phyloP scores from a whole-genome alignment of 2,113 vertebrate genomes.

The Heptranchias perlo region DNA sequence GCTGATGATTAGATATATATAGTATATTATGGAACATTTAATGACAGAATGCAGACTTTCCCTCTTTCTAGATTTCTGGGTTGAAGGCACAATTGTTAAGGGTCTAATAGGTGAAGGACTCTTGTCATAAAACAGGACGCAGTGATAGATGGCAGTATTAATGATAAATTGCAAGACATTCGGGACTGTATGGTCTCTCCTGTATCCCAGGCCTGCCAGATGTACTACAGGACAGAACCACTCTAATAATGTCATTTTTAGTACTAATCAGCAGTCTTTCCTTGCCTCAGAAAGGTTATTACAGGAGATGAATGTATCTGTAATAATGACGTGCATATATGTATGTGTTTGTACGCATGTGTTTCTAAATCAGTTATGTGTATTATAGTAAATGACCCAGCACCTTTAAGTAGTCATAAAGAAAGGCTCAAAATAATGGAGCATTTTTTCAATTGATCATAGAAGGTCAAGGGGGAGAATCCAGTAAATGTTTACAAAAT shows the following conservation, averaged over 20 bases:
- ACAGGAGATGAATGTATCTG: background rate
- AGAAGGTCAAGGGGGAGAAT: background rate
- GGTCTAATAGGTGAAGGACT: background rate
- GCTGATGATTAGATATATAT: too few relatives aligned
- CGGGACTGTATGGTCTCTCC: background rate
- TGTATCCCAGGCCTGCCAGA: background rate
- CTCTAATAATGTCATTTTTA: constrained; percentile 12
- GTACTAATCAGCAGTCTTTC: background rate
- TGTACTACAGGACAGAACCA: background rate
- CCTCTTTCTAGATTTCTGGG: background rate
- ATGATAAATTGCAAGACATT: constrained; percentile 16
- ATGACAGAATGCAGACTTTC: too few relatives aligned
- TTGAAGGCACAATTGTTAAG: background rate
- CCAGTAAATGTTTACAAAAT: background rate
- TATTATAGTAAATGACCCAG: background rate
- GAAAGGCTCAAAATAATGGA: background rate
- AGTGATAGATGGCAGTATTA: background rate
- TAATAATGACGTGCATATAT: background rate
- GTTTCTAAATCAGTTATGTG: background rate
- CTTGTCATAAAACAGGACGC: background rate
- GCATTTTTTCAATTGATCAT: background rate
- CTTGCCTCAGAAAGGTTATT: background rate
- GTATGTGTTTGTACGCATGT: background rate
- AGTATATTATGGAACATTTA: background rate
- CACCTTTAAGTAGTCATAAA: background rate